phyloP scores from a whole-genome alignment of 2,888 invertebrate genomes.

The Himalopsyche kuldschensis region DNA sequence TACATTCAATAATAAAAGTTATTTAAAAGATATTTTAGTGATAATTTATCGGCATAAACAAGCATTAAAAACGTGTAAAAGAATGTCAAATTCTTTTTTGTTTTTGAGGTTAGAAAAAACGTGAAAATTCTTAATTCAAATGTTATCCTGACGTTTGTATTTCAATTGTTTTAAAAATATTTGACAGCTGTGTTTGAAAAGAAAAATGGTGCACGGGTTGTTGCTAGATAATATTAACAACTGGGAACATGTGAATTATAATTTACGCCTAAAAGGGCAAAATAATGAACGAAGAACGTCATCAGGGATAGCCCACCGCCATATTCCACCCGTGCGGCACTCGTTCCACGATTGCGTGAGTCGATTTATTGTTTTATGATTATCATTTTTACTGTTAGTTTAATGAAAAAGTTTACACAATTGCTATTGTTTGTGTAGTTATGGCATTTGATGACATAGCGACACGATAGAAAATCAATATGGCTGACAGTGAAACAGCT shows the following conservation, averaged over 20 bases:
- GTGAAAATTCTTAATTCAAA: neutral
- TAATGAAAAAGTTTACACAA: neutral
- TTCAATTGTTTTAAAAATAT: neutral
- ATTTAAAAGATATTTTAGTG: neutral
- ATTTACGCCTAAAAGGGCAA: slow-evolving; percentile 51
- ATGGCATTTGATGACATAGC: neutral
- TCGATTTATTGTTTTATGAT: slow-evolving; percentile 26
- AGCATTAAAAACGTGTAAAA: no score
- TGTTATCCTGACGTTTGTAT: neutral
- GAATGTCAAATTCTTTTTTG: neutral
- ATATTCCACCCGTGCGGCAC: slow-evolving; percentile 53
- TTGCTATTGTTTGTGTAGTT: neutral
- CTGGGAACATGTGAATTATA: slow-evolving; percentile 58
- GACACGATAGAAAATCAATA: neutral
- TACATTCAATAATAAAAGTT: neutral
- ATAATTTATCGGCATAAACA: neutral
- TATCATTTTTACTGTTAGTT: neutral
- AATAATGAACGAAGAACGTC: slow-evolving; percentile 52
- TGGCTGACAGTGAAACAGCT: neutral
- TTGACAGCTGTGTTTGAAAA: neutral
- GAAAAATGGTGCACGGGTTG: slow-evolving; percentile 4
- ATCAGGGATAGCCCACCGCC: slow-evolving; percentile 49
- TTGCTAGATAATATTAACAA: slow-evolving; percentile 51
- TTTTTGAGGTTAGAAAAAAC: neutral
- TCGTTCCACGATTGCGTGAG: slow-evolving; percentile 55